phyloP scores from a whole-genome alignment of 2,797 vertebrate genomes.

The Poecilia wingei region DNA sequence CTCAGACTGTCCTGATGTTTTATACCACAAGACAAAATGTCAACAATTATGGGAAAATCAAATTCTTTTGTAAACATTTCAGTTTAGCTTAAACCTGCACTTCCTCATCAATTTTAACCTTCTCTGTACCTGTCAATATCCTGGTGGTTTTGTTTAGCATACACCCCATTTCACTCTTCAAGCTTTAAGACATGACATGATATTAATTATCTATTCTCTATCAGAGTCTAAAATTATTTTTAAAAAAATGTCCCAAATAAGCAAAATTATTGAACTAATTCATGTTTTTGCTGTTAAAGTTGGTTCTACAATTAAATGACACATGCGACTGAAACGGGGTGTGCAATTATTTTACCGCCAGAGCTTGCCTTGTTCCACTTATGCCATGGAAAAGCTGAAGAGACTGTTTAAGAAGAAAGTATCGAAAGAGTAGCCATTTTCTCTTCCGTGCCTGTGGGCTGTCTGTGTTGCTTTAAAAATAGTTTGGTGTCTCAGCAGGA shows the following conservation, averaged over 20 bases:
- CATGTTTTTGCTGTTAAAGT: neutral
- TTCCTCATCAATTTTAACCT: neutral
- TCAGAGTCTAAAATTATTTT: neutral
- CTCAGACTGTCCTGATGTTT: neutral
- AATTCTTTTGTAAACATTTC: neutral
- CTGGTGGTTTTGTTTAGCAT: neutral
- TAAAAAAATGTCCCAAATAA: neutral
- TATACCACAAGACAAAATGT: neutral
- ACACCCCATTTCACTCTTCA: neutral
- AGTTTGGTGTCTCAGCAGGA: slow-evolving; percentile 75
- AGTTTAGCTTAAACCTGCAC: neutral
- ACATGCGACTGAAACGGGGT: neutral
- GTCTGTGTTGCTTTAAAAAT: slow-evolving; percentile 67
- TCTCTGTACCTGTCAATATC: neutral
- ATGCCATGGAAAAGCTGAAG: slow-evolving; percentile 2
- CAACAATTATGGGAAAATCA: neutral
- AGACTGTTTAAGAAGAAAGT: slow-evolving; percentile 35
- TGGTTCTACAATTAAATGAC: neutral
- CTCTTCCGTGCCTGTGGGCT: slow-evolving; percentile 57
- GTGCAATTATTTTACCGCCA: neutral
- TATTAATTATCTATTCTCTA: neutral
- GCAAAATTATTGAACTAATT: neutral
- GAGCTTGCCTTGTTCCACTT: slow-evolving; percentile 1
- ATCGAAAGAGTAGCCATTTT: slow-evolving; percentile 54
- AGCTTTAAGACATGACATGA: neutral